Evolutionary conservation across 2,888 invertebrate species (phyloP).

Genomic region (Melieria picta): DNA sequence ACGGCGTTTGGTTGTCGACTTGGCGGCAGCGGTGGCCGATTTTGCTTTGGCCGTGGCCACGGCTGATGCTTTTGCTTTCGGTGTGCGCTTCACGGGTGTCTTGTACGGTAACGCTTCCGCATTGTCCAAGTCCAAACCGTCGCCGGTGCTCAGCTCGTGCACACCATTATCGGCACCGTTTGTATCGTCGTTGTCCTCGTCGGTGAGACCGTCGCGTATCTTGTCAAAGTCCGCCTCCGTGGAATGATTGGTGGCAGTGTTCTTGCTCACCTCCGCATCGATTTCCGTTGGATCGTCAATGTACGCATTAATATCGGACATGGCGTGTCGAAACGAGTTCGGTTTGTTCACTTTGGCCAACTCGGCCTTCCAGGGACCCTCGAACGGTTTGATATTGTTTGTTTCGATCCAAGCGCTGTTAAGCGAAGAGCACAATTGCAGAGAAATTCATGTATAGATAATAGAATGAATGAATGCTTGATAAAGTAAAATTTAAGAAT

Average conservation of each 20-base stretch:
- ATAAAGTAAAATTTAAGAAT: no score
- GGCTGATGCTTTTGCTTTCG: constrained; percentile 56
- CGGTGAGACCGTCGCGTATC: constrained; percentile 69
- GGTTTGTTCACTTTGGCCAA: constrained; percentile 80
- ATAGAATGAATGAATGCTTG: not conserved
- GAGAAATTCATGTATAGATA: not conserved
- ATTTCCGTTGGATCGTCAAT: constrained; percentile 73
- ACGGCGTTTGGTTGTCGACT: constrained; percentile 55
- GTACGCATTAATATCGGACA: constrained; percentile 82
- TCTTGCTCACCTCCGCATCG: constrained; percentile 57
- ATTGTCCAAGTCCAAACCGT: constrained; percentile 41
- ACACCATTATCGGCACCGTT: constrained; percentile 33
- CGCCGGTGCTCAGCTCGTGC: constrained; percentile 6
- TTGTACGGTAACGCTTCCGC: constrained; percentile 40
- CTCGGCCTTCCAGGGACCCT: constrained; percentile 78
- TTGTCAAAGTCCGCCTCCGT: constrained; percentile 79
- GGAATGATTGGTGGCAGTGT: constrained; percentile 62
- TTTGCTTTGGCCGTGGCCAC: constrained; percentile 50
- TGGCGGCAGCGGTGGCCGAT: constrained; percentile 40
- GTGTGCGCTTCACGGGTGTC: constrained; percentile 54
- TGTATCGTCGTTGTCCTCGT: constrained; percentile 52
- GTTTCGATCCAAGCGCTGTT: constrained; percentile 92
- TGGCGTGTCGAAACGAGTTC: constrained; percentile 80
- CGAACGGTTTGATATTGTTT: constrained; percentile 83
- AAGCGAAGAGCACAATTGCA: not conserved